Evolutionary conservation across 1,140 invertebrate genomes (phyloP), one percentile per base, ranked within the genome.

Genomic region (Aethina tumida): DNA sequence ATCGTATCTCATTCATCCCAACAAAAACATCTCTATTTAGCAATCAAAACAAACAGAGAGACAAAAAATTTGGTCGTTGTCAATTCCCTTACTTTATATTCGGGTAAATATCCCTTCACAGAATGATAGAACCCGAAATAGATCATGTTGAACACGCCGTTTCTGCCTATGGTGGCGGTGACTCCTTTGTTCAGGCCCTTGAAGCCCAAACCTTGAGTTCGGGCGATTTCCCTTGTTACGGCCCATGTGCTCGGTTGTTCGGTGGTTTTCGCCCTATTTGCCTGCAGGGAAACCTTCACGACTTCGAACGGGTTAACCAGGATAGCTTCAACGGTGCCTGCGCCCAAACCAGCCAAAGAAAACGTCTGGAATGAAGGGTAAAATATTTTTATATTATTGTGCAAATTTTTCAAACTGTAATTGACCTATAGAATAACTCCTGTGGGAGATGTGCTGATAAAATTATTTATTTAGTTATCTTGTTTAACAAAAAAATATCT

Each of bases 81-180:
- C 20, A 29, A 12, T 19, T 9, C 4, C 51, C 52, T 62, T 45
- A 70, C 81, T 59, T 83, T 57, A 53, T 69, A 71, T 55, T 77
- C 70, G 10, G 85, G 82, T 35, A 89, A 56, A 50, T 71, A 69
- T 21, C 74, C 76, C 68, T 90, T 92, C 1, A 92, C 76, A 44
- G 85, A 88, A 68, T 94, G 86, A 64, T 95, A 95, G 60, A 93
- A 88, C 17, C 91, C 86, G 56, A 96, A 95, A 61, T 95, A 95
- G 30, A 93, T 73, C 73, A 85, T 84, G 63, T 96, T 96, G 56
- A 92, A 95, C 2, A 88, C 66, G 0, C 81, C 87, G 67, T 94
- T 90, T 53, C 90, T 74, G 5, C 77, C 74, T 51, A 93, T 73
- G 2, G 91, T 96, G 0, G 89, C 81, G 0, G 84, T 81, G 0